Percentiles rank a stretch among this genome's conserved stretches.
phyloP scores from a whole-genome alignment of 2,888 invertebrate species.

The Euclidia mi region DNA sequence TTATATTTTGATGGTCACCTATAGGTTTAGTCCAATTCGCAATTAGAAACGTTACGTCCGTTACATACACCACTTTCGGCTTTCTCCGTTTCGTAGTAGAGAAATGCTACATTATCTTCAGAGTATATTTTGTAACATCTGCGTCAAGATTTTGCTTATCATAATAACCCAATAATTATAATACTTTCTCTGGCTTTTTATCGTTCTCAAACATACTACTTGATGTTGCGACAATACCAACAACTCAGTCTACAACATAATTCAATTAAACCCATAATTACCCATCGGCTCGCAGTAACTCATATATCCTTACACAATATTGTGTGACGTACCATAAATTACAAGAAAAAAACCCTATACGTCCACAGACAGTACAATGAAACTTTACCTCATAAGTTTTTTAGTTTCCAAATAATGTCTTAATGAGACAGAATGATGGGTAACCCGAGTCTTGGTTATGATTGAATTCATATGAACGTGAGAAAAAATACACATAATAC shows the following conservation, averaged over 20 bases:
- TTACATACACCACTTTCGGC: too few relatives aligned
- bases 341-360: constrained; percentile 37
- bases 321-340: constrained; percentile 48
- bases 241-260: constrained; percentile 40
- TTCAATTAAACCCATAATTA: constrained; percentile 50
- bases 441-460: constrained; percentile 59
- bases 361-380: constrained; percentile 55
- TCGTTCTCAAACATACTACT: too few relatives aligned
- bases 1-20: too few relatives aligned
- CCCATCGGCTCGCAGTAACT: constrained; percentile 36
- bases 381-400: constrained; percentile 60
- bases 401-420: constrained; percentile 69
- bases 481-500: constrained; percentile 53
- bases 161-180: too few relatives aligned
- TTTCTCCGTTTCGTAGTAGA: too few relatives aligned
- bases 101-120: too few relatives aligned
- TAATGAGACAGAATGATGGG: constrained; percentile 77
- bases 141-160: too few relatives aligned
- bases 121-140: too few relatives aligned
- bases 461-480: constrained; percentile 57
- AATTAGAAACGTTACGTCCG: too few relatives aligned
- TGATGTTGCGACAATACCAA: too few relatives aligned
- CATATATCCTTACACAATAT: constrained; percentile 48
- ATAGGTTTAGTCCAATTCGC: too few relatives aligned
- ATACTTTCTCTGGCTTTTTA: too few relatives aligned